Conservation (phyloP, 2,888 invertebrate species). For the Lithophane semibrunnea region DNA sequence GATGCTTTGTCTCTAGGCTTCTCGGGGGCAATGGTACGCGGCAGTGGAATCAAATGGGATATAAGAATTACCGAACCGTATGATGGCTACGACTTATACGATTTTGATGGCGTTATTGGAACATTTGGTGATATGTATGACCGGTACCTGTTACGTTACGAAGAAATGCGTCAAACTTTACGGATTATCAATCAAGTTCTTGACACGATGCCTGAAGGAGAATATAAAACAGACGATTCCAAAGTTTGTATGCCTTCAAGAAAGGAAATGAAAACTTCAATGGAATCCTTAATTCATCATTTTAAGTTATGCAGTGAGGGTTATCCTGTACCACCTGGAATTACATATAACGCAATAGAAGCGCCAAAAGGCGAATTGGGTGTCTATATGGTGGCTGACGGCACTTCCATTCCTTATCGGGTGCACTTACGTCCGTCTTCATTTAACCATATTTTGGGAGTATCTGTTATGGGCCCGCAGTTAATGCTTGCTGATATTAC, state of each 20-base stretch:
- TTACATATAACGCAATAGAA: conserved; percentile 95
- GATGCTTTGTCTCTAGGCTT: conserved; percentile 95
- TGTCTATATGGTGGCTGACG: conserved; percentile 96
- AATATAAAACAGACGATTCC: conserved; percentile 94
- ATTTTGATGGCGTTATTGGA: conserved; percentile 96
- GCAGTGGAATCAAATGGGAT: conserved; percentile 97
- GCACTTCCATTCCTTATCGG: conserved; percentile 94
- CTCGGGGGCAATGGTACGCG: conserved; percentile 93
- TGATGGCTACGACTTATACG: conserved; percentile 95
- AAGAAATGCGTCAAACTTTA: conserved; percentile 94
- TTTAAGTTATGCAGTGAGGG: conserved; percentile 96
- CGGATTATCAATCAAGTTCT: conserved; percentile 95
- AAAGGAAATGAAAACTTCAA: conserved; percentile 95
- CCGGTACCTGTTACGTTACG: conserved; percentile 92
- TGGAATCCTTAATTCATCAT: conserved; percentile 97
- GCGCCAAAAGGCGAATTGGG: conserved; percentile 97
- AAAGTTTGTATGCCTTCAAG: conserved; percentile 94
- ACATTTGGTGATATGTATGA: conserved; percentile 96
- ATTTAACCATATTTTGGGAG: conserved; percentile 91
- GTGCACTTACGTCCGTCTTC: conserved; percentile 91
- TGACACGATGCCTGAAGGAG: conserved; percentile 95
- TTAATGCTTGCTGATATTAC: conserved; percentile 95
- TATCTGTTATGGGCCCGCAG: conserved; percentile 91
- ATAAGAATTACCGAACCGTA: conserved; percentile 95
- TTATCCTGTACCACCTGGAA: conserved; percentile 95